Evolutionary conservation across 1,140 invertebrate genomes (phyloP), one percentile per base, ranked within the genome.

Genomic region (Brachionus koreanus): DNA sequence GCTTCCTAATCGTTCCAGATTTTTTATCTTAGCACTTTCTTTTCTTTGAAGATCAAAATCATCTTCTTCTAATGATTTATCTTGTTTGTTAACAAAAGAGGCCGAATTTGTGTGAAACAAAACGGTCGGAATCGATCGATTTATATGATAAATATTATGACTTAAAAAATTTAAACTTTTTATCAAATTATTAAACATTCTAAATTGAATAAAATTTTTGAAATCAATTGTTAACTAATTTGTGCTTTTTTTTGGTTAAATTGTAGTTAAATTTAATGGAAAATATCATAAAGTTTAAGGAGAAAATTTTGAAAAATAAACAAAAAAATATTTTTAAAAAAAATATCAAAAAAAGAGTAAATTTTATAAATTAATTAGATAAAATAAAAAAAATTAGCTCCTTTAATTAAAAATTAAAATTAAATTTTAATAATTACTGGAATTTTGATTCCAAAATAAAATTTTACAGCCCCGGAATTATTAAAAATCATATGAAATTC

Each of bases 1-100:
- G n/a, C 10, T 79, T 61, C 61, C 76, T 16, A 79, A 16, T 4
- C 49, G 61, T 39, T 79, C 76, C 5, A 79, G 57, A 42, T 79
- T 79, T 79, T 42, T 37, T 29, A 79, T 43, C 39, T 65, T 65
- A 12, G 76, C 61, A 39, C 35, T 61, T 23, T 25, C 49, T 39
- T 3, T 29, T 61, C 46, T 16, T 25, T 79, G 46, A 23, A 35
- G 3, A 57, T 79, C 76, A 61, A 79, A 65, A 13, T 79, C 49
- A 61, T 79, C 76, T 19, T 42, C 49, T 57, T 61, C 46, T 39
- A 33, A 13, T 42, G 23, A 13, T 61, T 57, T 25, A 33, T 61
- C 61, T 65, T 79, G 52, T 57, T 57, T 79, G 29, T 79, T 79
- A n/a, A 74, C 42, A 74, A 9, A 46, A 46, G 12, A 25, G 25